Conservation (phyloP, 2,113 vertebrate species). For the Alexandromys fortis region DNA sequence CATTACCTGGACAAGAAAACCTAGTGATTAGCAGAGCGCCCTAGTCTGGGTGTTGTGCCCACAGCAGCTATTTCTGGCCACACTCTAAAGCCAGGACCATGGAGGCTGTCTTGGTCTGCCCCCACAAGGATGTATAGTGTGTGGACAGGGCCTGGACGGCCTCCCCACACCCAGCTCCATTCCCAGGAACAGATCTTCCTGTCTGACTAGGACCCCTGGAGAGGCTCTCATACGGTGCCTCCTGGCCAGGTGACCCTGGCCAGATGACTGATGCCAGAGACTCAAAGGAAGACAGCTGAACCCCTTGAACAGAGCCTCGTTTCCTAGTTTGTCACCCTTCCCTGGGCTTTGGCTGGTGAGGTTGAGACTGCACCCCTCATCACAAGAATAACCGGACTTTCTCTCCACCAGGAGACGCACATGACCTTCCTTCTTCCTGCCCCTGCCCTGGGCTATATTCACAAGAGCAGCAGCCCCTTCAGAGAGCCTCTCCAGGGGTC, state of each 20-base stretch:
- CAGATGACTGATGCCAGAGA: background rate
- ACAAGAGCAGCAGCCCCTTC: too few relatives aligned
- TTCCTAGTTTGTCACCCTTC: accelerated
- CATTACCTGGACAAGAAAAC: background rate
- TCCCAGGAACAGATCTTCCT: too few relatives aligned
- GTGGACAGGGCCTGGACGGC: too few relatives aligned
- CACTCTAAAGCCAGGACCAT: too few relatives aligned
- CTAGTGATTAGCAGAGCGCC: background rate
- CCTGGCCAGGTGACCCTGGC: background rate
- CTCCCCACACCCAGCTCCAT: too few relatives aligned
- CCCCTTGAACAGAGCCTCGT: too few relatives aligned
- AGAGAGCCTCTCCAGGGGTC: background rate
- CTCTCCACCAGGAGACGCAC: background rate
- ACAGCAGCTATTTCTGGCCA: background rate
- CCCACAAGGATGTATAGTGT: too few relatives aligned
- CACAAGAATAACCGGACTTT: background rate
- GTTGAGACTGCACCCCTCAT: too few relatives aligned
- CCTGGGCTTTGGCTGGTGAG: background rate
- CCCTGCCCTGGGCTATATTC: too few relatives aligned
- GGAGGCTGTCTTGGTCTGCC: background rate
- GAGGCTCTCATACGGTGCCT: background rate
- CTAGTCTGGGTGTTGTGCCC: background rate
- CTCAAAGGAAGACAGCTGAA: background rate
- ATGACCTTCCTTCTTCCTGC: background rate
- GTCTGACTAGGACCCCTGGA: too few relatives aligned